Percentiles rank a stretch among this genome's conserved stretches.
phyloP scores from a whole-genome alignment of 2,888 invertebrate species.

The Chamaedrilus cognettii region DNA sequence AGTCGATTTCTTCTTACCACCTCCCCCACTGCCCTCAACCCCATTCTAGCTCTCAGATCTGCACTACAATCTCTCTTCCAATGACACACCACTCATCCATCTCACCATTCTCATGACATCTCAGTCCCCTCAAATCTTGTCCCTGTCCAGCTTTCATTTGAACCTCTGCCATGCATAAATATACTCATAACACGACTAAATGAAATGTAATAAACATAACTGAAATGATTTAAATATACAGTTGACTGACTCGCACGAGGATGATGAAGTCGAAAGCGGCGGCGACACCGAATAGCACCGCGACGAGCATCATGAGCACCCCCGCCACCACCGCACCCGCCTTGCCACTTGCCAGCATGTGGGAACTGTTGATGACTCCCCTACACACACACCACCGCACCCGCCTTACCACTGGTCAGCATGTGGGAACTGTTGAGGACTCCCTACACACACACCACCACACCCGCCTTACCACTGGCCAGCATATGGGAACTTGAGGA shows the following conservation, averaged over 20 bases:
- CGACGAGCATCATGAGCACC: constrained; percentile 74
- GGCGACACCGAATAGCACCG: constrained; percentile 72
- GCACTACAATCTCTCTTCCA: too few species aligned
- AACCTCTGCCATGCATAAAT: too few species aligned
- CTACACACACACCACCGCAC: constrained; percentile 59
- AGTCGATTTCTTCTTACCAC: too few species aligned
- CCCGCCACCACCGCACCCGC: constrained; percentile 69
- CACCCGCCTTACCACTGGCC: constrained; percentile 58
- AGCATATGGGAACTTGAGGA: constrained; percentile 71
- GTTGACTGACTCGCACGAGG: constrained; percentile 86
- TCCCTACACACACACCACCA: constrained; percentile 63
- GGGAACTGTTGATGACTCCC: constrained; percentile 79
- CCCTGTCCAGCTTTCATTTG: too few species aligned
- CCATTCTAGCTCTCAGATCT: too few species aligned
- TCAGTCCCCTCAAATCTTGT: too few species aligned
- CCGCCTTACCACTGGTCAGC: constrained; percentile 59
- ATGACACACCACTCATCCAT: too few species aligned
- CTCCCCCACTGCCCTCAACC: too few species aligned
- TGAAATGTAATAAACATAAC: background rate
- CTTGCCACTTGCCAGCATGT: constrained; percentile 62
- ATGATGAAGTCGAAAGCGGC: constrained; percentile 79
- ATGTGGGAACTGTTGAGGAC: constrained; percentile 74
- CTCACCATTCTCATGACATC: too few species aligned
- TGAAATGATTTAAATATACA: too few species aligned
- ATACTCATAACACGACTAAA: too few species aligned